These are phyloP conservation scores for Pachyrhynchus sulphureomaculatus DNA, from an alignment of 1,140 invertebrate genomes.

Conservation along the genomic window DNA sequence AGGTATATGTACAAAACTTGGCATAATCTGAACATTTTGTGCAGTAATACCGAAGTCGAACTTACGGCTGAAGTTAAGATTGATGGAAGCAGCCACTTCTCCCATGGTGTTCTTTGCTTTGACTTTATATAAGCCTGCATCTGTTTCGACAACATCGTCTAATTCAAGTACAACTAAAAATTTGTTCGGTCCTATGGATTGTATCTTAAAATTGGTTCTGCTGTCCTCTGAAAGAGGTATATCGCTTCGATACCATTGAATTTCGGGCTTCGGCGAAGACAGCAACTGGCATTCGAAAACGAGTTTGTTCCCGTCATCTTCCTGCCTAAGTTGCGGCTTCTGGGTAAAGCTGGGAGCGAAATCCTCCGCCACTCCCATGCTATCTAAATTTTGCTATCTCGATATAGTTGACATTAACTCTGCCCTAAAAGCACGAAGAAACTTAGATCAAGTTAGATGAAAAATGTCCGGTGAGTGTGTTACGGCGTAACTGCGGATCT, in stretches of 20 bases:
- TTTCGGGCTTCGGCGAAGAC: slow-evolving; percentile 80
- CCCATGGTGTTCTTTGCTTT: slow-evolving; percentile 97
- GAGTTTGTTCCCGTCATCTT: slow-evolving; percentile 93
- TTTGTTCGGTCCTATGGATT: slow-evolving; percentile 80
- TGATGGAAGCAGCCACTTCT: slow-evolving; percentile 97
- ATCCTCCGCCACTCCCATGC: slow-evolving; percentile 85
- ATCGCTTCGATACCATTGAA: slow-evolving; percentile 89
- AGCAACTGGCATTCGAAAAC: slow-evolving; percentile 91
- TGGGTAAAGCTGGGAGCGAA: slow-evolving; percentile 96
- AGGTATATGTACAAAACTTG: too few relatives aligned
- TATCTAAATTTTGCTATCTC: slow-evolving; percentile 43
- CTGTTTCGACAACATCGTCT: slow-evolving; percentile 92
- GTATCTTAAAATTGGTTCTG: slow-evolving; percentile 83
- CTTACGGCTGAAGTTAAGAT: slow-evolving; percentile 98
- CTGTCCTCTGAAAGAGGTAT: slow-evolving; percentile 77
- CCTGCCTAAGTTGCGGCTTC: slow-evolving; percentile 93
- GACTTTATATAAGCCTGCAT: slow-evolving; percentile 96
- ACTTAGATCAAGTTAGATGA: not conserved
- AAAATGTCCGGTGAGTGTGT: not conserved
- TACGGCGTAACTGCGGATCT: slow-evolving; percentile 25
- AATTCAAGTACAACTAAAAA: slow-evolving; percentile 90
- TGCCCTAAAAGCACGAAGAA: slow-evolving; percentile 24
- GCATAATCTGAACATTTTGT: not conserved
- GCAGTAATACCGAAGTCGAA: slow-evolving; percentile 45
- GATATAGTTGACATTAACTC: slow-evolving; percentile 47